Conservation (phyloP, 2,113 vertebrate species). For the Stegastes partitus region DNA sequence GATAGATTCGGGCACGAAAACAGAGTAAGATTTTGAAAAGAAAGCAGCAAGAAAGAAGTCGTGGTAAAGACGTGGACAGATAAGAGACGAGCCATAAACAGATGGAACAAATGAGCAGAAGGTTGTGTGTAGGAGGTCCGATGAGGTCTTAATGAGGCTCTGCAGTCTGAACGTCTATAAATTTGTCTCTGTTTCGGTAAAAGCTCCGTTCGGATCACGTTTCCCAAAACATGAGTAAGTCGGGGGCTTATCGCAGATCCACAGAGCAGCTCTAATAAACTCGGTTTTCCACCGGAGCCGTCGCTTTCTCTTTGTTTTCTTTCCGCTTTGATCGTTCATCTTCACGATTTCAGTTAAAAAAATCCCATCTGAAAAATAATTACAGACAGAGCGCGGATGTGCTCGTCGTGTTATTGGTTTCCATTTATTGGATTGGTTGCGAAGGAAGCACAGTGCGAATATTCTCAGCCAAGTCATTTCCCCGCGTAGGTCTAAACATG, state of each 20-base stretch:
- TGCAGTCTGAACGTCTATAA: not conserved
- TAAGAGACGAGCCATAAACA: no score
- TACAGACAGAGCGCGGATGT: not conserved
- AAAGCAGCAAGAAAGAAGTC: not conserved
- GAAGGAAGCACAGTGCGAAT: not conserved
- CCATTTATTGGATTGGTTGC: not conserved
- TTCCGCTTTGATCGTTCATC: not conserved
- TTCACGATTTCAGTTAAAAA: not conserved
- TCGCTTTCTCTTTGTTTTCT: not conserved
- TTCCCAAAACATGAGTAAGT: conserved; percentile 36
- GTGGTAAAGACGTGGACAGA: no score
- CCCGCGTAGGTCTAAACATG: not conserved
- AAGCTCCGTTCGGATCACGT: conserved; percentile 30
- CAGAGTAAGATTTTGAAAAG: no score
- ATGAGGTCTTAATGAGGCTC: not conserved
- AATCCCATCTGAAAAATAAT: not conserved
- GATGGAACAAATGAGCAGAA: no score
- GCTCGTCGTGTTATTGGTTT: not conserved
- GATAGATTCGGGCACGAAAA: not conserved
- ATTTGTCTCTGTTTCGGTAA: conserved; percentile 27
- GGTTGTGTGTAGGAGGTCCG: no score
- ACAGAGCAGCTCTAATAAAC: conserved; percentile 16
- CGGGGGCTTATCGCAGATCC: conserved; percentile 34
- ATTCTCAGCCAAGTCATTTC: not conserved
- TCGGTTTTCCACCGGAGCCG: conserved; percentile 20